Base-by-base conservation (phyloP, 2,888 invertebrate genomes). In the Eupithecia insigniata region DNA sequence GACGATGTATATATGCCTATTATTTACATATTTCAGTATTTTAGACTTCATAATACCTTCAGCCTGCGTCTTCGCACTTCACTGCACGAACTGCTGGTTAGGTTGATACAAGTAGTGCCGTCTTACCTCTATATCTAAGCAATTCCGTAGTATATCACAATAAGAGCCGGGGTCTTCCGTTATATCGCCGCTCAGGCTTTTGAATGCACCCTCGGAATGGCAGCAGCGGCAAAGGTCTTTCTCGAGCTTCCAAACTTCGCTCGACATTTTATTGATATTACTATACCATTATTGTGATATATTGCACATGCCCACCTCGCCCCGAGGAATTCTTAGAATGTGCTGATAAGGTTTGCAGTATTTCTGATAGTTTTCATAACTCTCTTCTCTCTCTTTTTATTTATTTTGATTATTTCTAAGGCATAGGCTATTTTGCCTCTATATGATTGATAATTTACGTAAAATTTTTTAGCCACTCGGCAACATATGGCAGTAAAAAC, bases 161-260 rank as follows among this genome's bases (percentile, higher is more conserved):
- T 88, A 92, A 5, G 26, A 1, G 10, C 88, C 89, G 46, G 82
- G 80, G 30, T 82, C 67, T 0, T 81, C 86, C n/a, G 76, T 76
- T 67, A 46, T 68, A 39, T 70, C 70, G 43, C 14, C 28, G 1
- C 87, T 80, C 67, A 93, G 83, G 75, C 86, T 87, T 71, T 82
- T 85, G 76, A 88, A 91, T 16, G 80, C 72, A 14, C 92, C 92
- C 74, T 91, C 89, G 6, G 86, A 82, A 68, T 89, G 91, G 83
- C 92, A 93, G 77, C 92, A 92, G 10, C 92, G 86, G 77, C 92
- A 93, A 68, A 92, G 81, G 75, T 89, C 85, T 22, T 85, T 87
- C 62, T 90, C 90, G 22, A 90, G 66, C 75, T 85, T 73, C 70
- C 73, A 70, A 6, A 67, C 67, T 30, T 51, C 66, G 22, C 32